These are phyloP conservation scores for Tricholauxania praeusta DNA, from an alignment of 2,888 invertebrate genomes.

Conservation along the genomic window DNA sequence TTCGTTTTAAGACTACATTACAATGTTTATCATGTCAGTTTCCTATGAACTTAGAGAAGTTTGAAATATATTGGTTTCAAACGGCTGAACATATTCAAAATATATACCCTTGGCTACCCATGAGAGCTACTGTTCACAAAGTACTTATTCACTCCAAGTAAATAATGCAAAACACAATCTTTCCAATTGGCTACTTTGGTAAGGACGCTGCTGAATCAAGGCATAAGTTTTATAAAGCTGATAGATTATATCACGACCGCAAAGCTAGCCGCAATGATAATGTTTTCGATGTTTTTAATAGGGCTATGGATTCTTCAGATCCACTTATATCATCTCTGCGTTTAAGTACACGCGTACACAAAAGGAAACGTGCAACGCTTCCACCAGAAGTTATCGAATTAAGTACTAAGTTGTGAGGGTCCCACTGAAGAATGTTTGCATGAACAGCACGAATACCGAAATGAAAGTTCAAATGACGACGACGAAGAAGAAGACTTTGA, in stretches of 20 bases:
- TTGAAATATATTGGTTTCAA: conserved; percentile 34
- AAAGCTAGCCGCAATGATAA: neutral
- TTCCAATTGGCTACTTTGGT: conserved; percentile 29
- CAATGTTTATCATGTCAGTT: conserved; percentile 29
- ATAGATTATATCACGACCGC: conserved; percentile 8
- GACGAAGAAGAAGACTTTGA: too few relatives aligned
- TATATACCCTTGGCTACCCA: conserved; percentile 36
- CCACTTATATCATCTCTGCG: neutral
- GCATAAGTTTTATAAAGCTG: conserved; percentile 16
- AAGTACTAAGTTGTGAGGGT: neutral
- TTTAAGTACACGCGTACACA: neutral
- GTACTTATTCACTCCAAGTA: neutral
- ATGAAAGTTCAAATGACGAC: too few relatives aligned
- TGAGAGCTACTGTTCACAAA: conserved; percentile 28
- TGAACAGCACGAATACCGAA: neutral
- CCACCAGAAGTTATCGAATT: neutral
- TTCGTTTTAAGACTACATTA: conserved; percentile 5
- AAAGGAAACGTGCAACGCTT: neutral
- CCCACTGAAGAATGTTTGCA: neutral
- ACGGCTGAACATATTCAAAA: conserved; percentile 22
- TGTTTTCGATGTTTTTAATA: conserved; percentile 34
- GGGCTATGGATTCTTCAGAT: conserved; percentile 32
- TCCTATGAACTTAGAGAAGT: conserved; percentile 26
- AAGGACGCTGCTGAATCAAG: conserved; percentile 29
- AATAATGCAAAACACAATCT: conserved; percentile 18